These are phyloP conservation scores for Centruroides sculpturatus DNA, from an alignment of 1,140 invertebrate species.

Conservation along the genomic window DNA sequence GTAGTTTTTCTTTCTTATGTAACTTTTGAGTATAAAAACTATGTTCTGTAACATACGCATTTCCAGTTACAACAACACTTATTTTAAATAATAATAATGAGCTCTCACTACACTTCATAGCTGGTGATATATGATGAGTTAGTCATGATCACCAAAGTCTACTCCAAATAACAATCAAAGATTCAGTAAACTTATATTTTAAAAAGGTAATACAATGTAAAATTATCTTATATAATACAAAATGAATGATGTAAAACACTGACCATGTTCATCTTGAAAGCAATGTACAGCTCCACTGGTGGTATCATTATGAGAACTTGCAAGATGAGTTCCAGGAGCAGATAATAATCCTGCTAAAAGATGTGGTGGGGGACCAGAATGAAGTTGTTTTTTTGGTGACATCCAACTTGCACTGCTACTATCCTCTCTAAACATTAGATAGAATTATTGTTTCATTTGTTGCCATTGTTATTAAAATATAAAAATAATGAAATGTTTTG, in stretches of 20 bases:
- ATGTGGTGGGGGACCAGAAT: conserved; percentile 15
- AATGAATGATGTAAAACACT: background rate
- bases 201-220: conserved; percentile 12
- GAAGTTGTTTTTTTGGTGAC: conserved; percentile 11
- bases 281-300: conserved; percentile 74
- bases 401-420: conserved; percentile 13
- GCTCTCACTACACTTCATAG: too few relatives aligned
- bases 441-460: background rate
- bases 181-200: conserved; percentile 27
- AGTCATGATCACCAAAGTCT: too few relatives aligned
- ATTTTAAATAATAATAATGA: too few relatives aligned
- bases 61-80: too few relatives aligned
- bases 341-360: conserved; percentile 19
- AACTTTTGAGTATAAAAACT: too few relatives aligned
- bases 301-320: conserved; percentile 71
- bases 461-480: too few relatives aligned
- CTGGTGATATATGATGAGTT: background rate
- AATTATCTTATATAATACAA: background rate
- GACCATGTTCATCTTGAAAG: conserved; percentile 41
- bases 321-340: conserved; percentile 46
- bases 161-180: too few relatives aligned
- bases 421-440: conserved; percentile 4
- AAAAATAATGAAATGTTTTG: too few relatives aligned
- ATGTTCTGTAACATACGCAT: too few relatives aligned
- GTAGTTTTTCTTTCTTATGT: too few relatives aligned